phyloP scores from a whole-genome alignment of 2,797 vertebrate genomes.

The Enteromius afrohamiltoni region DNA sequence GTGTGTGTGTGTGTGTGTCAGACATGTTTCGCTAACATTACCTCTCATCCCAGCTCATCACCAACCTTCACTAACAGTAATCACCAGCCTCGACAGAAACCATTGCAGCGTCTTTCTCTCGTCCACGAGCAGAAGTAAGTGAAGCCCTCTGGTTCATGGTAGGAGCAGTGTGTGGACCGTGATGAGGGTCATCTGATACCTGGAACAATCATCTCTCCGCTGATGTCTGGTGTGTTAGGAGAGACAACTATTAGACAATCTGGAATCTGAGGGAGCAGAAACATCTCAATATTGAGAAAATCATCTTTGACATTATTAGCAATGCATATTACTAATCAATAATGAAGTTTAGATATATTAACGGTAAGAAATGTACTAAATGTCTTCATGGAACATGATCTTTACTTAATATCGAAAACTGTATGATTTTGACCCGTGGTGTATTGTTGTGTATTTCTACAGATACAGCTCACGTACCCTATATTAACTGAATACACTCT shows the following conservation, averaged over 20 bases:
- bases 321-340: not conserved
- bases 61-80: not conserved
- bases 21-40: not conserved
- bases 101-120: not conserved
- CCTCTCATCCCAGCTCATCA: not conserved
- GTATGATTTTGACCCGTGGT: no score
- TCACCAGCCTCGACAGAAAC: not conserved
- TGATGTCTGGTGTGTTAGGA: not conserved
- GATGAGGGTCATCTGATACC: no score
- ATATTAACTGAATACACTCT: no score
- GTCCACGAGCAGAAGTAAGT: not conserved
- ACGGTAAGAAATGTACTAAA: no score
- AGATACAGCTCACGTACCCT: no score
- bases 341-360: not conserved
- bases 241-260: no score
- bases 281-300: not conserved
- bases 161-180: not conserved
- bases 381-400: no score
- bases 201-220: no score
- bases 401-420: no score
- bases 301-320: not conserved
- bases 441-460: not conserved
- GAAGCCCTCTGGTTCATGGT: not conserved
- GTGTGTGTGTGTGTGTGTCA: not conserved
- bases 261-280: no score